Evolutionary conservation across 2,888 invertebrate species (phyloP).

Genomic region (Teleogryllus oceanicus): DNA sequence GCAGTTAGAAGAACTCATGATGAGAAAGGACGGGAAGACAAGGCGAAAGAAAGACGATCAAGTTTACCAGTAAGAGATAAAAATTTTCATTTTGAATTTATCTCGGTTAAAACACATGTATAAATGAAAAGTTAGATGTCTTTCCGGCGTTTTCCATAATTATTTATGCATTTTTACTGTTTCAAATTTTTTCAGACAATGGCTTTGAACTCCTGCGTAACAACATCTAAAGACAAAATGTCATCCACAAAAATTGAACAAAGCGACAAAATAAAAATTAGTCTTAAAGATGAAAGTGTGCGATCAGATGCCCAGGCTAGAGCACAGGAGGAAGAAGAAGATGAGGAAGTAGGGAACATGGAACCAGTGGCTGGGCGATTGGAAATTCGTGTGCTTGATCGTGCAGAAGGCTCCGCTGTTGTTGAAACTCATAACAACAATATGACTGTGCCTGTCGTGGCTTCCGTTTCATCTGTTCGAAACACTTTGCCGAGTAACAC

Average conservation of each 20-base stretch:
- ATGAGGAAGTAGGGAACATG: constrained; percentile 47
- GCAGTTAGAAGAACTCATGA: constrained; percentile 55
- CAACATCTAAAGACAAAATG: constrained; percentile 22
- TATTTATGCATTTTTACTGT: not conserved
- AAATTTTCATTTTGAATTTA: not conserved
- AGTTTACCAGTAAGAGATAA: constrained; percentile 46
- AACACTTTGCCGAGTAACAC: not conserved
- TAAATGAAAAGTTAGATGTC: not conserved
- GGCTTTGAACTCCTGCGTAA: constrained; percentile 37
- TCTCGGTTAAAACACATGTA: not conserved
- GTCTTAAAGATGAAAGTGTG: not conserved
- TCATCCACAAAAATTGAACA: not conserved
- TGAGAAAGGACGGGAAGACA: constrained; percentile 40
- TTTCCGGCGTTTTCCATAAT: not conserved
- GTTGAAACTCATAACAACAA: constrained; percentile 42
- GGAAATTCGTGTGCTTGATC: constrained; percentile 67
- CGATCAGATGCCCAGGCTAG: not conserved
- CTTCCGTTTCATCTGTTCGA: not conserved
- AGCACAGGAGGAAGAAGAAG: constrained; percentile 32
- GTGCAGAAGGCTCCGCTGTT: constrained; percentile 39
- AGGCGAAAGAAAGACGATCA: constrained; percentile 41
- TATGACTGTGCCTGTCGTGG: constrained; percentile 32
- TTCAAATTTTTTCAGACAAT: constrained; percentile 38
- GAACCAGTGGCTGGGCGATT: constrained; percentile 72
- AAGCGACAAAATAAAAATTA: not conserved